phyloP scores from a whole-genome alignment of 2,888 invertebrate genomes.

The Lucinisca nassula region DNA sequence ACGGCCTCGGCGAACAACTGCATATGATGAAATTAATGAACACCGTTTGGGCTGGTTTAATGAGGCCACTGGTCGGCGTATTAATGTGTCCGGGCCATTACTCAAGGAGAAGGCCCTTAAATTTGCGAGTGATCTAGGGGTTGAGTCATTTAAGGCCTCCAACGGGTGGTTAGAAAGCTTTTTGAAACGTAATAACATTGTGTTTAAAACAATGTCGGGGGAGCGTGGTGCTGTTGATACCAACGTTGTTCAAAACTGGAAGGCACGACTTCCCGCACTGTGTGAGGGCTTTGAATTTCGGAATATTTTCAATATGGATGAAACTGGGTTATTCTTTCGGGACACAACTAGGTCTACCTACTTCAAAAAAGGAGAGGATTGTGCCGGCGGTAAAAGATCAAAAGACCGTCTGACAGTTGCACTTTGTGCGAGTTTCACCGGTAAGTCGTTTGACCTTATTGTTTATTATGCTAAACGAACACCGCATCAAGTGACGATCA shows the following conservation, averaged over 20 bases:
- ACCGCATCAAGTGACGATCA: not conserved
- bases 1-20: not conserved
- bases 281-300: slow-evolving; percentile 47
- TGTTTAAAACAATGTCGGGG: slow-evolving; percentile 37
- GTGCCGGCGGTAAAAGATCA: slow-evolving; percentile 19
- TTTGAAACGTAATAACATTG: slow-evolving; percentile 36
- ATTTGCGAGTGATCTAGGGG: slow-evolving; percentile 11
- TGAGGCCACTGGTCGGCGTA: not conserved
- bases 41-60: not conserved
- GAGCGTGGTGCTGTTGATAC: slow-evolving; percentile 48
- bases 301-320: slow-evolving; percentile 1
- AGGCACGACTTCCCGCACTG: slow-evolving; percentile 31
- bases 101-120: slow-evolving; percentile 3
- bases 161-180: slow-evolving; percentile 46
- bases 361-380: not conserved
- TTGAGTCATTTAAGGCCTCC: slow-evolving; percentile 21
- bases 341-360: not conserved
- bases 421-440: slow-evolving; percentile 19
- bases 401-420: slow-evolving; percentile 29
- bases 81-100: slow-evolving; percentile 19
- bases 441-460: slow-evolving; percentile 8
- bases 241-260: slow-evolving; percentile 43
- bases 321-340: slow-evolving; percentile 12
- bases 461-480: not conserved
- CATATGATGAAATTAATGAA: not conserved